Evolutionary conservation across 1,140 invertebrate genomes (phyloP).

Genomic region (Araneus ventricosus): DNA sequence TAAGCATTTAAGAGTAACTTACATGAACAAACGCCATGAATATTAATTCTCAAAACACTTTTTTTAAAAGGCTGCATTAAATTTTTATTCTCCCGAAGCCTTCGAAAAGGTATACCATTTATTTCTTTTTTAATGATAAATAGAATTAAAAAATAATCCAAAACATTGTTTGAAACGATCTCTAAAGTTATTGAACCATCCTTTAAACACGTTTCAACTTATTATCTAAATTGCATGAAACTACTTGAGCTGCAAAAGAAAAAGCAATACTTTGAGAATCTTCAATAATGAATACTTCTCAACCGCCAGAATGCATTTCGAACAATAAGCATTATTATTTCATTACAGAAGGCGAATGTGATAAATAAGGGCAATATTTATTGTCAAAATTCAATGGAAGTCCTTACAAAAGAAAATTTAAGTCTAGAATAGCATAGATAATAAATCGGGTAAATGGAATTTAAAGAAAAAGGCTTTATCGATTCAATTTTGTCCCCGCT

Average conservation of each 20-base stretch:
- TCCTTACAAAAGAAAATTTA: conserved; percentile 27
- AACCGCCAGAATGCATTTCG: background rate
- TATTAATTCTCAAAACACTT: too few relatives aligned
- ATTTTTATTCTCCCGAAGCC: too few relatives aligned
- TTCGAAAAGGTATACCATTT: background rate
- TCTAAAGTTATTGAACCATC: background rate
- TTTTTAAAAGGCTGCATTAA: too few relatives aligned
- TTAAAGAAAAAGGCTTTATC: conserved; percentile 33
- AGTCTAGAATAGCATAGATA: conserved; percentile 20
- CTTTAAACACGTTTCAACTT: conserved; percentile 18
- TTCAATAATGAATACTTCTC: conserved; percentile 11
- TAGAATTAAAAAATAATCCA: background rate
- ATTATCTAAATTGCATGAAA: conserved; percentile 17
- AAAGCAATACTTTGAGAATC: conserved; percentile 18
- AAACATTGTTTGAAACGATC: background rate
- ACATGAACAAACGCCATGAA: too few relatives aligned
- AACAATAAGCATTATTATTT: conserved; percentile 38
- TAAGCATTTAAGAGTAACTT: too few relatives aligned
- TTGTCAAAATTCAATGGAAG: conserved; percentile 30
- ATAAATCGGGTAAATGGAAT: conserved; percentile 37
- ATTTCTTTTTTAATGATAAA: background rate
- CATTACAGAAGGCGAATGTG: conserved; percentile 33
- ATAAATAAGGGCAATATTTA: conserved; percentile 35
- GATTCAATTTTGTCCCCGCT: conserved; percentile 32
- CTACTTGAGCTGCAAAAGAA: background rate